Evolutionary conservation across 53 echinoderm and acorn worm species (phyloP).

Genomic region (Echinometra lucunter): DNA sequence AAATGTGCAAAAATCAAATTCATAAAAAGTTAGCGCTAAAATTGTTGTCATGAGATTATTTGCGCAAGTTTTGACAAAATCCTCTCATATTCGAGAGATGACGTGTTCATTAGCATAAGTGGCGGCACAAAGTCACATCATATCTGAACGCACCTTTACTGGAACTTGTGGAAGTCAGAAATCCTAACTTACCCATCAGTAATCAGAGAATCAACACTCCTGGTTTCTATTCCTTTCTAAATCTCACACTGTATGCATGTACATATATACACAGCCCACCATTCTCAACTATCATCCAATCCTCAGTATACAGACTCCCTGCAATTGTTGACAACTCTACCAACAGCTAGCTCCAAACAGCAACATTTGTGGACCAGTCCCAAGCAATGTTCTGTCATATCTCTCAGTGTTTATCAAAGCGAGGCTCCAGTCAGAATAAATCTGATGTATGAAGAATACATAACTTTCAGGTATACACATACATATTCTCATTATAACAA

Average conservation of each 20-base stretch:
- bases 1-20: too few relatives aligned
- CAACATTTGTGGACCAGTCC: neutral
- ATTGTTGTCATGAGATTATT: too few relatives aligned
- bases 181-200: slow-evolving; percentile 16
- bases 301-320: neutral
- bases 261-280: neutral
- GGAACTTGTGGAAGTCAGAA: too few relatives aligned
- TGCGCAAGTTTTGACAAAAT: too few relatives aligned
- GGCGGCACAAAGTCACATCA: too few relatives aligned
- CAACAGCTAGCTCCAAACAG: neutral
- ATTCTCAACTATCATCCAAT: neutral
- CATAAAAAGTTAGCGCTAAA: too few relatives aligned
- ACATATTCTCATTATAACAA: slow-evolving; percentile 11
- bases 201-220: neutral
- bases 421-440: neutral
- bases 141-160: too few relatives aligned
- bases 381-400: neutral
- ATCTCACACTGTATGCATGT: too few relatives aligned
- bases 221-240: neutral
- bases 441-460: neutral
- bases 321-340: neutral
- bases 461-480: neutral
- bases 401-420: neutral
- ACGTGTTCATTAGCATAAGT: too few relatives aligned
- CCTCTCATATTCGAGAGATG: too few relatives aligned